Evolutionary conservation across 2,797 vertebrate genomes (phyloP).

Genomic region (Limosa lapponica): DNA sequence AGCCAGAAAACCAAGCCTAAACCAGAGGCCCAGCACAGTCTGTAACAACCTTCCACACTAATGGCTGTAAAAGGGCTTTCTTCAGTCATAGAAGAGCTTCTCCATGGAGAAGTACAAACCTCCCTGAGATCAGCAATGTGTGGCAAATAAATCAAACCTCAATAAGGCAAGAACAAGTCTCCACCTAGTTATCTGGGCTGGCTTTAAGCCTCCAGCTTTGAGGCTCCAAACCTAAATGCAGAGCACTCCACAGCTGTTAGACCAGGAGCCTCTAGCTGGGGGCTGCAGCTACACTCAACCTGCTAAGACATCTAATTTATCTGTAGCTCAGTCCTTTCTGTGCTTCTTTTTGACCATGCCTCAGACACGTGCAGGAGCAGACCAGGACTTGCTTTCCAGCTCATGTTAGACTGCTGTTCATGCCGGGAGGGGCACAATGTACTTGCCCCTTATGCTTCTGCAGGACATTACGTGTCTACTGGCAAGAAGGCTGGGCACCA

Average conservation of each 20-base stretch:
- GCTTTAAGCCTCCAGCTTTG: not conserved
- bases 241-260: not conserved
- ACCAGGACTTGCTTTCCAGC: not conserved
- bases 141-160: not conserved
- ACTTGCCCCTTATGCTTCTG: not conserved
- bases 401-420: not conserved
- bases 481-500: not conserved
- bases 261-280: not conserved
- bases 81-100: not conserved
- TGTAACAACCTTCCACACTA: not conserved
- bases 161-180: not conserved
- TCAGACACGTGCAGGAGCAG: not conserved
- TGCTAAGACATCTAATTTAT: not conserved
- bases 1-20: not conserved
- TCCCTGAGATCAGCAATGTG: not conserved
- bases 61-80: not conserved
- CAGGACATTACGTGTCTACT: not conserved
- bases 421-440: accelerated
- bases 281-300: not conserved
- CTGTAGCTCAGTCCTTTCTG: not conserved
- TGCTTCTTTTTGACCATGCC: not conserved
- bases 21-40: not conserved
- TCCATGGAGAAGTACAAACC: not conserved
- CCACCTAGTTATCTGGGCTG: not conserved
- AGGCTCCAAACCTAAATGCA: not conserved